Percentiles rank a stretch among this genome's conserved stretches.
phyloP scores from a whole-genome alignment of 2,797 vertebrate species.

The Scomberomorus guttatus region DNA sequence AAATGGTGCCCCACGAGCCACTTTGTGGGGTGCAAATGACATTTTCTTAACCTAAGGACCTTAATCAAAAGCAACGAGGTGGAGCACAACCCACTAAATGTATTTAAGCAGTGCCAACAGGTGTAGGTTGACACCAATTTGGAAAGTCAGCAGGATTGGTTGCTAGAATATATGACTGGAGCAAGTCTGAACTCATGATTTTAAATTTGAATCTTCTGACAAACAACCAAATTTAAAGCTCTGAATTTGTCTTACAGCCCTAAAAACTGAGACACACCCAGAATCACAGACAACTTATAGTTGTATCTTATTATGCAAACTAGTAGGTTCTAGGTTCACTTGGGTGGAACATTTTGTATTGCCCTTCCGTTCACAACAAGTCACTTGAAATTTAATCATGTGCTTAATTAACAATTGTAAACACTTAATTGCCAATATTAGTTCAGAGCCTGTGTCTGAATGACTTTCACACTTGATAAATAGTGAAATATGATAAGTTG shows the following conservation, averaged over 20 bases:
- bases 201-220: slow-evolving; percentile 33
- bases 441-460: slow-evolving; percentile 52
- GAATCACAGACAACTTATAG: neutral
- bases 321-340: neutral
- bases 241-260: neutral
- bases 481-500: slow-evolving; percentile 66
- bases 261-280: neutral
- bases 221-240: slow-evolving; percentile 30
- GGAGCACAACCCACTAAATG: slow-evolving; percentile 72
- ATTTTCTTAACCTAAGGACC: slow-evolving; percentile 90
- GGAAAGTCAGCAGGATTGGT: slow-evolving; percentile 72
- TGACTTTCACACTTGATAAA: slow-evolving; percentile 70
- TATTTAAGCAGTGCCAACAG: slow-evolving; percentile 63
- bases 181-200: slow-evolving; percentile 18
- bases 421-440: slow-evolving; percentile 68
- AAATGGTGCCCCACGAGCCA: slow-evolving; percentile 80
- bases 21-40: slow-evolving; percentile 88
- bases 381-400: slow-evolving; percentile 69
- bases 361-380: slow-evolving; percentile 39
- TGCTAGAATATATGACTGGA: slow-evolving; percentile 45
- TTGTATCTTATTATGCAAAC: neutral
- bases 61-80: slow-evolving; percentile 88
- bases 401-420: slow-evolving; percentile 75
- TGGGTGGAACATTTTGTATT: slow-evolving; percentile 40
- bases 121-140: slow-evolving; percentile 73